Conservation (phyloP, 2,888 invertebrate genomes). For the Cryptus viduatorius region DNA sequence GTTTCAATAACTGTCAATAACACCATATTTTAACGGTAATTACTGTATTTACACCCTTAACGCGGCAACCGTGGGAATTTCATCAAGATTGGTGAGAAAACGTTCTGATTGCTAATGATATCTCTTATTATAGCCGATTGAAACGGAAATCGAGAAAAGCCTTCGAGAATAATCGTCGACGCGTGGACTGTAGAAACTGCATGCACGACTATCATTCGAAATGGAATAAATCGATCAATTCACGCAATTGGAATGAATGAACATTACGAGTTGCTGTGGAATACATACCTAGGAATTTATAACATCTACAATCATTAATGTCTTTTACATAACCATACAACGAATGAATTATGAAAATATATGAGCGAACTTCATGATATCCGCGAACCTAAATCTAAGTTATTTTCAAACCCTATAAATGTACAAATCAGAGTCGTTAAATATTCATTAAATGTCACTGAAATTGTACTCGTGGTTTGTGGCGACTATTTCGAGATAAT, state of each 20-base stretch:
- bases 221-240: conserved; percentile 23
- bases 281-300: not conserved
- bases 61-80: not conserved
- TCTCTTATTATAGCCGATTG: conserved; percentile 9
- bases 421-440: no score
- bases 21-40: no score
- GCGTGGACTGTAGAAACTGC: not conserved
- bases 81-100: conserved; percentile 16
- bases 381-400: no score
- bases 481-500: no score
- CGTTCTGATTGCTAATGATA: conserved; percentile 16
- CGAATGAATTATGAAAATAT: no score
- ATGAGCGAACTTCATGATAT: no score
- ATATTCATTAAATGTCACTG: no score
- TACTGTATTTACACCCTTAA: no score
- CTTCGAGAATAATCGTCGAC: conserved; percentile 9
- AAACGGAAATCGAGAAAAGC: conserved; percentile 38
- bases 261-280: not conserved
- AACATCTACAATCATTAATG: not conserved
- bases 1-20: no score
- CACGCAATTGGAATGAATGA: conserved; percentile 10
- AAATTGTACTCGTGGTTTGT: no score
- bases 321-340: not conserved
- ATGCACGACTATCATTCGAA: conserved; percentile 5
- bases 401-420: no score